A percentile compares a stretch with the other conserved stretches of the same genome.
Conservation (phyloP, 2,113 vertebrate genomes). For the Zosterops borbonicus region DNA sequence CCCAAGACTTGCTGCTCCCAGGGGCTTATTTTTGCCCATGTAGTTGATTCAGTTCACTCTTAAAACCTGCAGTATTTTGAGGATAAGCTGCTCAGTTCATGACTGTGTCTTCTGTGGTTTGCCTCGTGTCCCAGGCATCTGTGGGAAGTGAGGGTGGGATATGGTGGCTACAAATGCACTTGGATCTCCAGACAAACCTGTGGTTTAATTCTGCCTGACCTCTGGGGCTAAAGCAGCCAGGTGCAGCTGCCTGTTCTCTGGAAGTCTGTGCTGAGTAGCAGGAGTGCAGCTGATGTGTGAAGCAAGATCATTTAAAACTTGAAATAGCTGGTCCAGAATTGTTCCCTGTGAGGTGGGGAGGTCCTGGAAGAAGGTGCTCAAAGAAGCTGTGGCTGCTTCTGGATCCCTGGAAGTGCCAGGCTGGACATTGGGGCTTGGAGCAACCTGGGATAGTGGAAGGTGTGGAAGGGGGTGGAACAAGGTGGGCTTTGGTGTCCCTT, state of each 20-base stretch:
- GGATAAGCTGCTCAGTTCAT: not conserved
- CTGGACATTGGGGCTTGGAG: not conserved
- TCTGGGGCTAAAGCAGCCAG: not conserved
- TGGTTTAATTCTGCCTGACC: not conserved
- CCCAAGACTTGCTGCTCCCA: not conserved
- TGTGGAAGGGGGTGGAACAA: not conserved
- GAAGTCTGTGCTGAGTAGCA: not conserved
- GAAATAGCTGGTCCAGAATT: not conserved
- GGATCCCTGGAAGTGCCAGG: not conserved
- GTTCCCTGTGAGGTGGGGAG: accelerated
- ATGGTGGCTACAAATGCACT: not conserved
- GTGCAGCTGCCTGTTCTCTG: not conserved
- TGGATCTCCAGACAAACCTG: not conserved
- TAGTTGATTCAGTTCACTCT: not conserved
- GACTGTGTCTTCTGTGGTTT: not conserved
- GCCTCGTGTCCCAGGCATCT: not conserved
- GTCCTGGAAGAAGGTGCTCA: not conserved
- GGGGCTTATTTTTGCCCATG: not conserved
- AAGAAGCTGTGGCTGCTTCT: not conserved
- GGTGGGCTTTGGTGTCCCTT: not conserved
- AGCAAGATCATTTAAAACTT: not conserved
- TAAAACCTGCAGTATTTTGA: not conserved
- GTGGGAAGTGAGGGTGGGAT: not conserved
- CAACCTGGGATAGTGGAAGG: accelerated
- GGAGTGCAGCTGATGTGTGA: not conserved